Conservation (phyloP, 1,140 invertebrate species). For the Atta colombica region DNA sequence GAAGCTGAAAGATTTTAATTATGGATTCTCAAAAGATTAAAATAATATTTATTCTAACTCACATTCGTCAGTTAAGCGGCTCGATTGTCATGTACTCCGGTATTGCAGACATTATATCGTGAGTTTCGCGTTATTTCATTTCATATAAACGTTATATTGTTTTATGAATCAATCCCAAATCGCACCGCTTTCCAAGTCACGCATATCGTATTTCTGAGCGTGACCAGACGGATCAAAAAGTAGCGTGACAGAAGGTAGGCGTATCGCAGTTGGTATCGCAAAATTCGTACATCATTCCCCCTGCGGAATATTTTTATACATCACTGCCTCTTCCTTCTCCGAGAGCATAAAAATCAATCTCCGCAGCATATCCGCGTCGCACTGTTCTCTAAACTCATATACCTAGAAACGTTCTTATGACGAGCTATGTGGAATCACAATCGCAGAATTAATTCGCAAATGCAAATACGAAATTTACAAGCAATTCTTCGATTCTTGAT, state of each 20-base stretch:
- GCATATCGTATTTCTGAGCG: constrained; percentile 72
- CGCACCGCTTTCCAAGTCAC: constrained; percentile 72
- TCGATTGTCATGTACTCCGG: constrained; percentile 48
- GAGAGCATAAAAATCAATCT: constrained; percentile 38
- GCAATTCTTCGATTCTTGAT: background rate
- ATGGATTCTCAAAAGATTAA: background rate
- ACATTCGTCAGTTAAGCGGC: background rate
- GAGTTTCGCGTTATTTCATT: constrained; percentile 58
- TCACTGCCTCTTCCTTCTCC: constrained; percentile 6
- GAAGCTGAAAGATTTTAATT: background rate
- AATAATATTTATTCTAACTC: background rate
- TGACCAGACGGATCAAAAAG: constrained; percentile 67
- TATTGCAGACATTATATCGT: constrained; percentile 23
- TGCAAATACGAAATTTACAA: background rate
- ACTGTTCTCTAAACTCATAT: background rate
- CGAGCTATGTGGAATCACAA: background rate
- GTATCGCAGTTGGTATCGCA: constrained; percentile 38
- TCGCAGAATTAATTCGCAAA: constrained; percentile 11
- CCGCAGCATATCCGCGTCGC: constrained; percentile 14
- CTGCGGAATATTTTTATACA: constrained; percentile 24
- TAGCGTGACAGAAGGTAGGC: constrained; percentile 38
- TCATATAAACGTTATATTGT: no score
- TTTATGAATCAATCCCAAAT: constrained; percentile 65
- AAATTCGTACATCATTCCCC: constrained; percentile 31
- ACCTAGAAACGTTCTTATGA: background rate